Conservation (phyloP, 2,888 invertebrate genomes). For the Chalcis sispes region DNA sequence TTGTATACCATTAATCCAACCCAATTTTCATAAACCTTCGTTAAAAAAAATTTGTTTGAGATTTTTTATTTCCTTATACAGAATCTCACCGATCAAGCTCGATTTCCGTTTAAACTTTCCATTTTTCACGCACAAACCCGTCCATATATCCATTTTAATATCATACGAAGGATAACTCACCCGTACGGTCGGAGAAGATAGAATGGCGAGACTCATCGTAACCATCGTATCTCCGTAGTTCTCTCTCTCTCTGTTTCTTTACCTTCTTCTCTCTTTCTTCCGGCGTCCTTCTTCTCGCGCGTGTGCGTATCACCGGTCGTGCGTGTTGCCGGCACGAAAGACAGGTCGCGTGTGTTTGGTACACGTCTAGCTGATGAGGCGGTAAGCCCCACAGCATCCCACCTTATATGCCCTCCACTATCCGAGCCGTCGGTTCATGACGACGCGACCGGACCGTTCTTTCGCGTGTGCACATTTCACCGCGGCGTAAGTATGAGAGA, state of each 20-base stretch:
- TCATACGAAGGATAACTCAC: too few species aligned
- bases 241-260: not conserved
- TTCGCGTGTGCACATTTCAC: conserved; percentile 50
- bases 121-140: too few species aligned
- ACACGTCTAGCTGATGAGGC: conserved; percentile 42
- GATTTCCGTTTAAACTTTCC: too few species aligned
- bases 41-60: too few species aligned
- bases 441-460: conserved; percentile 5
- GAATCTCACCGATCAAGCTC: too few species aligned
- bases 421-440: conserved; percentile 55
- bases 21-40: too few species aligned
- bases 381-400: conserved; percentile 72
- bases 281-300: conserved; percentile 69
- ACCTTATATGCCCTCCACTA: conserved; percentile 75
- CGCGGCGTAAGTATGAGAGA: not conserved
- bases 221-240: too few species aligned
- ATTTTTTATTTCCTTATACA: too few species aligned
- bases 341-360: conserved; percentile 72
- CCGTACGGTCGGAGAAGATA: too few species aligned
- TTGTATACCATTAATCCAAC: too few species aligned
- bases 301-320: conserved; percentile 31
- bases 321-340: conserved; percentile 65
- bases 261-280: not conserved
- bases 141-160: too few species aligned
- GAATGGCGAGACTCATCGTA: conserved; percentile 44